Conservation (phyloP, 2,797 vertebrate species). For the Benthosema pterotum region DNA sequence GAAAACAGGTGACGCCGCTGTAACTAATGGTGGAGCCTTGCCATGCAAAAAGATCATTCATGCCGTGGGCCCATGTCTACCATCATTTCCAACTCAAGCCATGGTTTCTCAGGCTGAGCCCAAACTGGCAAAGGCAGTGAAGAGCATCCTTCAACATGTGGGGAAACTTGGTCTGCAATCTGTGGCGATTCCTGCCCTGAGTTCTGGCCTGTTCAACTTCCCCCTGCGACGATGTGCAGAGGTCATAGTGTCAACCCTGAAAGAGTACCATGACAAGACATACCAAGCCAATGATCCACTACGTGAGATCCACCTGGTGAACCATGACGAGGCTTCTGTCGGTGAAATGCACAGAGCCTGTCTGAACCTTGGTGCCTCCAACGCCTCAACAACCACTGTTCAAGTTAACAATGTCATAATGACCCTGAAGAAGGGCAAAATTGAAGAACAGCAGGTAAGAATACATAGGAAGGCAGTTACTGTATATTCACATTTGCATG, state of each 20-base stretch:
- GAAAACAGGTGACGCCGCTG: slow-evolving; percentile 50
- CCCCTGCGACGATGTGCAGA: slow-evolving; percentile 78
- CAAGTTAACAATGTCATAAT: slow-evolving; percentile 53
- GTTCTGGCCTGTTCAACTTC: slow-evolving; percentile 88
- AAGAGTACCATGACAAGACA: rapidly evolving
- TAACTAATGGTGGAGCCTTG: slow-evolving; percentile 79
- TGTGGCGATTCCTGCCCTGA: slow-evolving; percentile 91
- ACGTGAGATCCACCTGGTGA: slow-evolving; percentile 76
- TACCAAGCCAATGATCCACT: slow-evolving; percentile 1
- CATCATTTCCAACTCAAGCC: rapidly evolving
- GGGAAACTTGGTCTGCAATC: background rate
- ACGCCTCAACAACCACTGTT: background rate
- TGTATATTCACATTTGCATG: rapidly evolving
- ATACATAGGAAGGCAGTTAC: background rate
- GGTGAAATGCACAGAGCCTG: slow-evolving; percentile 79
- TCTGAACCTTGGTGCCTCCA: slow-evolving; percentile 12
- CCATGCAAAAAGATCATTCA: slow-evolving; percentile 84
- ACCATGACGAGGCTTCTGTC: slow-evolving; percentile 83
- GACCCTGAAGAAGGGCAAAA: slow-evolving; percentile 53
- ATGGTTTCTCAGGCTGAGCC: rapidly evolving
- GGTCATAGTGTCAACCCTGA: slow-evolving; percentile 78
- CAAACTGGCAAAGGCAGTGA: slow-evolving; percentile 48
- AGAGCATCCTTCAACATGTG: slow-evolving; percentile 57
- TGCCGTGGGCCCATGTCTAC: slow-evolving; percentile 83
- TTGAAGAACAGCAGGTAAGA: slow-evolving; percentile 80